Evolutionary conservation across 2,888 invertebrate species (phyloP).

Genomic region (Netelia melanura): DNA sequence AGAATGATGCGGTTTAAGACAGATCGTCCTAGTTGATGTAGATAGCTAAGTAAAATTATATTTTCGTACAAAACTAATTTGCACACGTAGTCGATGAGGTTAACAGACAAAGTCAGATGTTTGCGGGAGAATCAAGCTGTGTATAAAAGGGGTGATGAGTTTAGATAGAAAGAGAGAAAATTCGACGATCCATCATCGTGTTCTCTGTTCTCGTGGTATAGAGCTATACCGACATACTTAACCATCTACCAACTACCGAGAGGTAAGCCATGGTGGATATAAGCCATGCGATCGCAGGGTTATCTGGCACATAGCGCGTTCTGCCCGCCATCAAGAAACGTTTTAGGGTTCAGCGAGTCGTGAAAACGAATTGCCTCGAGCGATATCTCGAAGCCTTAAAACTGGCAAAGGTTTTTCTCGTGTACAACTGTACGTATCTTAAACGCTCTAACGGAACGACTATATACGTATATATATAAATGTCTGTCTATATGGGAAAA

Average conservation of each 20-base stretch:
- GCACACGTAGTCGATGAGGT: neutral
- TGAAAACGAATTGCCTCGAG: slow-evolving; percentile 54
- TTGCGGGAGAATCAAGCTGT: neutral
- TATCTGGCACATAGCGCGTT: slow-evolving; percentile 20
- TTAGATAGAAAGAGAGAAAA: slow-evolving; percentile 70
- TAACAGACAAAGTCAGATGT: slow-evolving; percentile 26
- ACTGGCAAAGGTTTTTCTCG: neutral
- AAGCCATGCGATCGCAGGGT: slow-evolving; percentile 9
- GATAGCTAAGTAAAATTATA: neutral
- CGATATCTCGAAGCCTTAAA: neutral
- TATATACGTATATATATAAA: neutral
- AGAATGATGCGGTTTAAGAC: too few species aligned
- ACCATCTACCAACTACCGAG: slow-evolving; percentile 1
- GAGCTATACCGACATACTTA: neutral
- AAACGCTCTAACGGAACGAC: neutral
- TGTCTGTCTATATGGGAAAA: neutral
- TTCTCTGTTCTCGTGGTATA: neutral
- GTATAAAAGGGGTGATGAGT: neutral
- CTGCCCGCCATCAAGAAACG: slow-evolving; percentile 48
- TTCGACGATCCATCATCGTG: slow-evolving; percentile 74
- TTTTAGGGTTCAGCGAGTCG: slow-evolving; percentile 56
- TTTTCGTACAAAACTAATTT: neutral
- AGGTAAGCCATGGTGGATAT: slow-evolving; percentile 2
- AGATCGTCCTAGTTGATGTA: too few species aligned
- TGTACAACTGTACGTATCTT: neutral